phyloP scores from a whole-genome alignment of 2,113 vertebrate species.

The Arizona elegans region DNA sequence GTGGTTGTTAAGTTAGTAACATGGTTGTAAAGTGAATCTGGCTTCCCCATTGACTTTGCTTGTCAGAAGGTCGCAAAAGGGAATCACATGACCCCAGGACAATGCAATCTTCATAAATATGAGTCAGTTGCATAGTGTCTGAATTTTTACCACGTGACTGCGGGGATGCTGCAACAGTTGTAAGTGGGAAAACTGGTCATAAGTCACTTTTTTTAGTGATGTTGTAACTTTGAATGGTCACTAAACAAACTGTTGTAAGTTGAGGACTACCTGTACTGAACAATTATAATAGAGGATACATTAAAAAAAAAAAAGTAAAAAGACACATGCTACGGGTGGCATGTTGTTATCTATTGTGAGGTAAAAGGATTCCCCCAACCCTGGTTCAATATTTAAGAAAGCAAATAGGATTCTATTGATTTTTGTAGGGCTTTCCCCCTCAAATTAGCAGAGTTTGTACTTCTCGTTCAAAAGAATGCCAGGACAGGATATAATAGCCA shows the following conservation, averaged over 20 bases:
- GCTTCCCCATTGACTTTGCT: neutral
- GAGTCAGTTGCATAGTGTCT: neutral
- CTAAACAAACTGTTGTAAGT: too few relatives aligned
- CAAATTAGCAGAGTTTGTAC: neutral
- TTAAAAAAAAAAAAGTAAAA: neutral
- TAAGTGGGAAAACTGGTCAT: too few relatives aligned
- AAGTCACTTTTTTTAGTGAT: too few relatives aligned
- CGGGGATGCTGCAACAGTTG: too few relatives aligned
- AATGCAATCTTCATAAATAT: neutral
- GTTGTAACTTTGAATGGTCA: too few relatives aligned
- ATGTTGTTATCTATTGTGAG: neutral
- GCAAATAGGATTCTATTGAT: neutral
- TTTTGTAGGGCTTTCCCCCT: neutral
- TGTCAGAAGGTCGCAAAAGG: neutral
- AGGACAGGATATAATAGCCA: neutral
- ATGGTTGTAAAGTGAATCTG: neutral
- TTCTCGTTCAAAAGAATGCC: neutral
- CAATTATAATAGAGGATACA: neutral
- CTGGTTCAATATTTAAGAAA: neutral
- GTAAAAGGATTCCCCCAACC: neutral
- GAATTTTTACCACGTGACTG: too few relatives aligned
- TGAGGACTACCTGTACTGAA: neutral
- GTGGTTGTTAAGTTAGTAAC: too few relatives aligned
- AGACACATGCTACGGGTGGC: neutral
- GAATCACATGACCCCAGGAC: neutral